These are phyloP conservation scores for Halocynthia roretzi DNA, from an alignment of 23 tunicate genomes.

Conservation along the genomic window DNA sequence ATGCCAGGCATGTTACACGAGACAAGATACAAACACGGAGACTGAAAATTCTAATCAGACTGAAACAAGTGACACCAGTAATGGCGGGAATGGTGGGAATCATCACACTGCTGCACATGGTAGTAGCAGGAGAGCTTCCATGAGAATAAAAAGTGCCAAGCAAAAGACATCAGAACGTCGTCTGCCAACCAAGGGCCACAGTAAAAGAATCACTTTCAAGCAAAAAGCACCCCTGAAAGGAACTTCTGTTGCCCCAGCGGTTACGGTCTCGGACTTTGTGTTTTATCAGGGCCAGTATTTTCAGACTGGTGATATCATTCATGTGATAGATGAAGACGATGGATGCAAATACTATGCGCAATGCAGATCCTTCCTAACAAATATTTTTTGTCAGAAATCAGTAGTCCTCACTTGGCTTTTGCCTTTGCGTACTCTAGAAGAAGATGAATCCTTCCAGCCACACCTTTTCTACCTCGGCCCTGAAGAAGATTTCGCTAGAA, in stretches of 20 bases:
- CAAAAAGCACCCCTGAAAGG: constrained; percentile 24
- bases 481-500: constrained; percentile 20
- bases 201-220: constrained; percentile 49
- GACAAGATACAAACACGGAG: too few species aligned
- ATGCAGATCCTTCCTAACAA: constrained; percentile 62
- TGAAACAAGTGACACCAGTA: too few species aligned
- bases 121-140: constrained; percentile 16
- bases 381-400: constrained; percentile 59
- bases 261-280: constrained; percentile 32
- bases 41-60: too few species aligned
- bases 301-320: constrained; percentile 75
- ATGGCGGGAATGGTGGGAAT: too few species aligned
- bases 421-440: neutral
- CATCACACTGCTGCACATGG: too few species aligned
- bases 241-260: constrained; percentile 17
- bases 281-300: constrained; percentile 71
- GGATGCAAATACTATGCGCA: constrained; percentile 69
- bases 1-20: too few species aligned
- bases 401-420: constrained; percentile 65
- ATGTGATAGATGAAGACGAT: constrained; percentile 68
- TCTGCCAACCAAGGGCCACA: constrained; percentile 61
- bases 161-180: constrained; percentile 11
- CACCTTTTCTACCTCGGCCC: constrained; percentile 14
- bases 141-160: constrained; percentile 10
- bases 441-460: constrained; percentile 5